Evolutionary conservation across 2,113 vertebrate genomes (phyloP), one percentile per base, ranked within the genome.

Genomic region (Cisticola juncidis): DNA sequence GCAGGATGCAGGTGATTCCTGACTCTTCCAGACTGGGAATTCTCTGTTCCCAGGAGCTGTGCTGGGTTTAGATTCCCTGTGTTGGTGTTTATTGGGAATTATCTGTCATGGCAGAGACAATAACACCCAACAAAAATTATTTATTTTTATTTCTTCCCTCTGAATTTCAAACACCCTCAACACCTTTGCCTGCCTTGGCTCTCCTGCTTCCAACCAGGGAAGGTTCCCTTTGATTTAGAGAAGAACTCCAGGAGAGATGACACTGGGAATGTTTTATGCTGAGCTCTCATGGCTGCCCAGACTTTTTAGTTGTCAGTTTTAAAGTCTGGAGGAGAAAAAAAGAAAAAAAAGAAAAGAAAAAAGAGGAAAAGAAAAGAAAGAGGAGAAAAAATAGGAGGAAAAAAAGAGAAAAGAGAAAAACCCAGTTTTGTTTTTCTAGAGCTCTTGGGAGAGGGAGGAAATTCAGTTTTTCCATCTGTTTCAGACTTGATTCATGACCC

Each of bases 341-440:
- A 25, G 2, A 19, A 54, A 23, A 44, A 2, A 16, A 24, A 40
- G 0, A 6, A 7, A 2, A 28, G 14, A 23, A 2, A 10, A 51
- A 3, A 23, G 6, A 4, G 24, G 9, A 3, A n/a, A 23, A 45
- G 33, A 11, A 3, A 23, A 44, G 14, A 11, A 38, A 38, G 38
- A 38, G 38, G 38, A 38, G 38, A n/a, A 38, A 12, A 50, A 36
- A 6, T 13, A 22, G 48, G 24, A 21, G 12, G 3, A 8, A 40
- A 8, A 10, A 7, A 12, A 1, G 17, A 33, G 16, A 35, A n/a
- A 51, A 61, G 47, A 13, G 14, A 4, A 2, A 40, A 47, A 18
- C 9, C 20, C 18, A 21, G 12, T 5, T 19, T 19, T 19, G 33
- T 56, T 26, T 38, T 57, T 9, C 21, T 68, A 21, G 44, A 35